These are phyloP conservation scores for Sycobia sp. DNA, from an alignment of 1,140 invertebrate genomes.

Conservation along the genomic window DNA sequence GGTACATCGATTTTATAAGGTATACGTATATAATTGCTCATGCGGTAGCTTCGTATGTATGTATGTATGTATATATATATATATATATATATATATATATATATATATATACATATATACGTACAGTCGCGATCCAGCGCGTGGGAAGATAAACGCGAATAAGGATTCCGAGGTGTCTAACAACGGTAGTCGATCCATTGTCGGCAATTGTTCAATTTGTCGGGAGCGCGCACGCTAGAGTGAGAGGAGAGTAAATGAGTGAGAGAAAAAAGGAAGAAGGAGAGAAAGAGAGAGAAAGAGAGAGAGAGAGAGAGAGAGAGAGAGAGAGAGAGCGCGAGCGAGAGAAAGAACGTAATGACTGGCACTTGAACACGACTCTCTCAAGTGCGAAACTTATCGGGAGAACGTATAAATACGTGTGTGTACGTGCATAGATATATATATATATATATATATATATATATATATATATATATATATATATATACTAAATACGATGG, in stretches of 20 bases:
- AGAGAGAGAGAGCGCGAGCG: neutral
- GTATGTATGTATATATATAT: too few relatives aligned
- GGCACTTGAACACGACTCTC: too few relatives aligned
- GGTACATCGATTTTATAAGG: too few relatives aligned
- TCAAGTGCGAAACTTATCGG: too few relatives aligned
- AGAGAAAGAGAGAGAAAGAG: neutral
- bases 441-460: too few relatives aligned
- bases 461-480: too few relatives aligned
- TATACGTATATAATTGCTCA: constrained; percentile 19
- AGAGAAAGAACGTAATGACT: neutral
- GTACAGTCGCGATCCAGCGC: too few relatives aligned
- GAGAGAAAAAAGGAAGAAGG: neutral
- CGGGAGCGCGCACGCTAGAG: constrained; percentile 23
- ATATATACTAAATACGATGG: too few relatives aligned
- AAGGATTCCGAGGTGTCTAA: constrained; percentile 44
- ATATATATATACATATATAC: too few relatives aligned
- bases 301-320: neutral
- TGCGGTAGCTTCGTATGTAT: neutral
- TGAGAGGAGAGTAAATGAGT: neutral
- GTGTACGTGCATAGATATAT: too few relatives aligned
- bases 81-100: too few relatives aligned
- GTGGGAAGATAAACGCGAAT: constrained; percentile 43
- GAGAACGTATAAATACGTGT: too few relatives aligned
- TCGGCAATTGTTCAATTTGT: constrained; percentile 48
- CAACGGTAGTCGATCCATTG: constrained; percentile 36